A percentile compares a stretch with the other conserved stretches of the same genome.
Evolutionary conservation across 37 sponge, comb jelly and placozoan genomes (phyloP).

Genomic region (Halisarca cf. caerulea): DNA sequence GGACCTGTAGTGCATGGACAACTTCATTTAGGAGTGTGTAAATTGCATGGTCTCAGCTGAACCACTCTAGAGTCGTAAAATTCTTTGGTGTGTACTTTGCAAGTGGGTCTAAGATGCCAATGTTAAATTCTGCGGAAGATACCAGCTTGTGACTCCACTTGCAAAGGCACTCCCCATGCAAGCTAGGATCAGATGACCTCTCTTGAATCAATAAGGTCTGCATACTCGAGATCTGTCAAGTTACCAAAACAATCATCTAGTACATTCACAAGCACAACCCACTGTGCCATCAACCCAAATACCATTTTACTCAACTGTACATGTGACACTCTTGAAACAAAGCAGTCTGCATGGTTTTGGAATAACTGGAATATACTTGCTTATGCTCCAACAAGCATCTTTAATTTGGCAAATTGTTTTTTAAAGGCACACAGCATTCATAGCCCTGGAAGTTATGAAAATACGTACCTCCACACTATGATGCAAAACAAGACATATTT

Average conservation of each 20-base stretch:
- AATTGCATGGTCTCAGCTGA: not conserved
- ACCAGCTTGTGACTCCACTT: not conserved
- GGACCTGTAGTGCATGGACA: not conserved
- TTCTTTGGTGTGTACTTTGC: conserved; percentile 3
- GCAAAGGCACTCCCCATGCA: not conserved
- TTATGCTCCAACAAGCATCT: not conserved
- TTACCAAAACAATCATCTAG: not conserved
- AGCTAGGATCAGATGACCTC: no score
- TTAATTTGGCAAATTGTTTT: not conserved
- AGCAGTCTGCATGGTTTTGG: not conserved
- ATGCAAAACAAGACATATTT: not conserved
- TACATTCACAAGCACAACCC: not conserved
- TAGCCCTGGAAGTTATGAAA: not conserved
- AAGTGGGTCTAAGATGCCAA: not conserved
- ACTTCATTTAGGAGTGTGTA: not conserved
- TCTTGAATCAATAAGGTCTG: no score
- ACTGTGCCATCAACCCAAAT: not conserved
- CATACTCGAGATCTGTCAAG: not conserved
- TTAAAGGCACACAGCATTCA: conserved; percentile 6
- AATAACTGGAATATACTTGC: not conserved
- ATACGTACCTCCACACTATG: not conserved
- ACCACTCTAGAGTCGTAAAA: not conserved
- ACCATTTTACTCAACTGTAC: not conserved
- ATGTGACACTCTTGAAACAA: not conserved
- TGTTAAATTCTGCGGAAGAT: not conserved